Evolutionary conservation across 2,797 vertebrate genomes (phyloP).

Genomic region (Anableps anableps): DNA sequence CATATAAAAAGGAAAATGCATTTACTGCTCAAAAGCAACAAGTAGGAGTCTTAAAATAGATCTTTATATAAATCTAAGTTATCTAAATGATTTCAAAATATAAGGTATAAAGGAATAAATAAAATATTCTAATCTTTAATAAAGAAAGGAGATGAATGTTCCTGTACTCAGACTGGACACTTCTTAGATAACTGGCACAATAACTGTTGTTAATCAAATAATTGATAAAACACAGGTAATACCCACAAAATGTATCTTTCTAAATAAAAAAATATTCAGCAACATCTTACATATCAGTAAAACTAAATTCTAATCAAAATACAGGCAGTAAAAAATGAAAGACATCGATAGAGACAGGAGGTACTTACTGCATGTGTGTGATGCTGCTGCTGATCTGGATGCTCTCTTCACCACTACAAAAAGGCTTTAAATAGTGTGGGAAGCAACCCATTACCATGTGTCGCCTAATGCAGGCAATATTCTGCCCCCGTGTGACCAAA

Average conservation of each 20-base stretch:
- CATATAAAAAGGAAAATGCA: background rate
- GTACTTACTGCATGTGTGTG: conserved; percentile 64
- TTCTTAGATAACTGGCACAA: conserved; percentile 18
- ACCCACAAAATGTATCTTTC: background rate
- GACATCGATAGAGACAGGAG: background rate
- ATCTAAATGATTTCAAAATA: background rate
- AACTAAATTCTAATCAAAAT: background rate
- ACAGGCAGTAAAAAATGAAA: conserved; percentile 6
- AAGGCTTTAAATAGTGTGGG: conserved; percentile 72
- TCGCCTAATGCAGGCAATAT: conserved; percentile 59
- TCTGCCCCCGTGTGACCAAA: conserved; percentile 66
- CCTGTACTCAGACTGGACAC: background rate
- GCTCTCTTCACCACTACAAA: conserved; percentile 35
- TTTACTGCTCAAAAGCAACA: background rate
- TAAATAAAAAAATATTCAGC: background rate
- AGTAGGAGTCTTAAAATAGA: background rate
- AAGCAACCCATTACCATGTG: conserved; percentile 58
- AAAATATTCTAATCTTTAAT: conserved; percentile 5
- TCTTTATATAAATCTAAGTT: background rate
- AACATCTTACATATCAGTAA: background rate
- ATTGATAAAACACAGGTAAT: background rate
- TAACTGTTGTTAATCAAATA: conserved; percentile 2
- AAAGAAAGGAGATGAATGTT: background rate
- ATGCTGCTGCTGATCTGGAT: conserved; percentile 38
- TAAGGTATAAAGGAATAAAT: background rate